phyloP scores from a whole-genome alignment of 1,140 invertebrate species.

The Euura lappo region DNA sequence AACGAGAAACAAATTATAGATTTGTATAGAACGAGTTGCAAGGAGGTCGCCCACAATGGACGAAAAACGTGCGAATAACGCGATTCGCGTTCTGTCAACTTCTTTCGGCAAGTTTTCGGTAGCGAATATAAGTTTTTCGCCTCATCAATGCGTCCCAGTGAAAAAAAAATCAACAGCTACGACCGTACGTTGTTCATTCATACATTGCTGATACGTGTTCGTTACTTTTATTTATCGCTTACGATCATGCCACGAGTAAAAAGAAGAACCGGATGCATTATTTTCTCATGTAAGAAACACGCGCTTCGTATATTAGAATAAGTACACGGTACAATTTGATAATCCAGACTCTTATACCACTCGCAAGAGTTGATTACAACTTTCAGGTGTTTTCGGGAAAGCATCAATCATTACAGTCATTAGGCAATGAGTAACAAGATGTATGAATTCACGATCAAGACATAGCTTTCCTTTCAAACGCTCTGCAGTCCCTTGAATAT shows the following conservation, averaged over 20 bases:
- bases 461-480: background rate
- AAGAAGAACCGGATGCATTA: too few species aligned
- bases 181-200: background rate
- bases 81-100: background rate
- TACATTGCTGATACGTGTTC: too few species aligned
- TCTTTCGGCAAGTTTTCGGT: too few species aligned
- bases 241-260: too few species aligned
- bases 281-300: too few species aligned
- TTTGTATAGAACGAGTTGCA: background rate
- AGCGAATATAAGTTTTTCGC: too few species aligned
- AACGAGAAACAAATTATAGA: slow-evolving; percentile 1
- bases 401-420: background rate
- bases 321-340: background rate
- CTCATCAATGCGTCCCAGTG: too few species aligned
- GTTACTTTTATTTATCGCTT: too few species aligned
- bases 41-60: too few species aligned
- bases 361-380: too few species aligned
- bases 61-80: background rate
- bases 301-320: too few species aligned
- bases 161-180: too few species aligned
- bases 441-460: background rate
- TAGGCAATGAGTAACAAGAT: background rate
- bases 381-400: background rate
- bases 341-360: background rate
- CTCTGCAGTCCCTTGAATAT: background rate